Base-by-base conservation (phyloP, 1,140 invertebrate species). In the Sycobia sp. region DNA sequence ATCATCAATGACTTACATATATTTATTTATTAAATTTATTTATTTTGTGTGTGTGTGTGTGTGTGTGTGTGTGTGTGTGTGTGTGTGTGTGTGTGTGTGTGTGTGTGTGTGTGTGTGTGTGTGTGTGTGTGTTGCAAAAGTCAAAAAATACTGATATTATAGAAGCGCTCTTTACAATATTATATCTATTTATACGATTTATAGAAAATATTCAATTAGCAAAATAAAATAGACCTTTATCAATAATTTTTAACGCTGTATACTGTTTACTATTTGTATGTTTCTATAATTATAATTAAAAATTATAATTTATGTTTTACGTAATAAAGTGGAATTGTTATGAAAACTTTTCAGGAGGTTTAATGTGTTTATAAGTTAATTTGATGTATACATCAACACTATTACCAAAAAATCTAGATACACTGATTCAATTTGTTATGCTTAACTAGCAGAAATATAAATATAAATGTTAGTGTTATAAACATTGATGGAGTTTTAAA, bases 401-500 rank as follows among this genome's bases (percentile, higher is more conserved):
- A n/a, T n/a, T n/a, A n/a, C n/a, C n/a, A n/a, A n/a, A n/a, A n/a
- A n/a, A n/a, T 7, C 13, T n/a, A 34, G 46, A 46, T 20, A 36
- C n/a, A 36, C n/a, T 58, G 11, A 16, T 14, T 47, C 46, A n/a
- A 57, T 46, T 57, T 46, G 27, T 49, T 49, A 58, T 3, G n/a
- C 10, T n/a, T 25, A 49, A 49, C 13, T 36, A 58, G 20, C 18
- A 49, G 27, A 25, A 34, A 27, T 59, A 9, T 20, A 39, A 59
- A 38, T 39, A 27, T 50, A 4, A 49, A 59, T 59, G n/a, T 39
- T 61, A 36, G 18, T 14, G 14, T 43, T 22, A 47, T 38, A 61
- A 38, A 46, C 13, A 38, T 47, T 29, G 14, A 62, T 62, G 14
- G 7, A 14, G 2, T 54, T 62, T 55, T 62, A 47, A 62, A 62